These are phyloP conservation scores for Cancer borealis DNA, from an alignment of 2,888 invertebrate species.

Conservation along the genomic window DNA sequence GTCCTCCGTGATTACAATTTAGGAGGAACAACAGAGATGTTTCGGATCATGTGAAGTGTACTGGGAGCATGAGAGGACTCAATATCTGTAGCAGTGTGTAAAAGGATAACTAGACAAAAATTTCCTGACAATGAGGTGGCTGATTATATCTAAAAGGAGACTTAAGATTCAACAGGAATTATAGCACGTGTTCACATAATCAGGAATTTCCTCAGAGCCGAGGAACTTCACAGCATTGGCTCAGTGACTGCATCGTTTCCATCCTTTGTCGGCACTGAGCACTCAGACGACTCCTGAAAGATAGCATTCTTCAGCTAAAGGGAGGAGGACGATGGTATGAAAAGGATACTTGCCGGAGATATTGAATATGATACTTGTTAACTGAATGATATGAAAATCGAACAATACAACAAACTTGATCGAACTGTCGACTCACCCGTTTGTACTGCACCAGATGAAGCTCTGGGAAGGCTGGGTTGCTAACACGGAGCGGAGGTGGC, in stretches of 20 bases:
- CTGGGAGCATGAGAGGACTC: not conserved
- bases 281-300: not conserved
- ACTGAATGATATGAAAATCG: not conserved
- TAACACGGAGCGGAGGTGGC: slow-evolving; percentile 27
- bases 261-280: not conserved
- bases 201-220: not conserved
- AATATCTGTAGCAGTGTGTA: not conserved
- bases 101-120: not conserved
- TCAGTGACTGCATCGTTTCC: not conserved
- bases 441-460: slow-evolving; percentile 53
- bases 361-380: not conserved
- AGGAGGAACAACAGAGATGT: not conserved
- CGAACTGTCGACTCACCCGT: not conserved
- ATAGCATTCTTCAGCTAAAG: not conserved
- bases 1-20: not conserved
- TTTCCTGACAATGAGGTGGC: not conserved
- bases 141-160: not conserved
- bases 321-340: not conserved
- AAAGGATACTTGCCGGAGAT: not conserved
- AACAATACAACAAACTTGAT: not conserved
- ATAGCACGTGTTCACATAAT: too few relatives aligned
- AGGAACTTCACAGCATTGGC: not conserved
- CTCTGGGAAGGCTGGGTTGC: slow-evolving; percentile 65
- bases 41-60: not conserved
- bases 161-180: not conserved